Base-by-base conservation (phyloP, 1,140 invertebrate genomes). In the Macrobrachium rosenbergii region DNA sequence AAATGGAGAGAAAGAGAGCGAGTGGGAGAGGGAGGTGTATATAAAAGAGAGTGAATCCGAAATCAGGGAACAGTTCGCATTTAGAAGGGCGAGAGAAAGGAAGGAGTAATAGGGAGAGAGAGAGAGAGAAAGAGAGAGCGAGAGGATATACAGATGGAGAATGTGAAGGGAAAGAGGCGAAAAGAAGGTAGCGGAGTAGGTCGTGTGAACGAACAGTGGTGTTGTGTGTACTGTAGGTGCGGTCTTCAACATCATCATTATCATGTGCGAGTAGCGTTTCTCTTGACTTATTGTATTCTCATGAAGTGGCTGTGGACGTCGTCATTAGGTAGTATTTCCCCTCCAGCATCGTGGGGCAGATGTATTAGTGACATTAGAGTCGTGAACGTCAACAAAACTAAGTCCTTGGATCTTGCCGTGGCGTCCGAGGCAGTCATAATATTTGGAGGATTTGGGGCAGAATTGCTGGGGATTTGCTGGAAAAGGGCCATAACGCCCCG, bases 401-500 rank as follows among this genome's bases (percentile, higher is more conserved):
- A 87, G 85, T 88, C 87, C 76, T 63, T 64, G 87, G 82, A 88
- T 83, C 77, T 84, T 84, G 82, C 72, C 83, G 87, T 77, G 82
- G 82, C 78, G 75, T 88, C 87, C 87, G 78, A 88, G 73, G 87
- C 76, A 88, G 87, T 83, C 82, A 83, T 83, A 81, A 83, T 88
- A 83, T 88, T 88, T 88, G 82, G 82, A 80, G 82, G 87, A 83
- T 88, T 88, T 83, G 63, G 64, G 52, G 59, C 77, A 83, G 87
- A 88, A 83, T 88, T 84, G 87, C 87, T 83, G 78, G 78, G 87
- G 87, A 88, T 88, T 88, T 88, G 87, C 82, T 83, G 87, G 82
- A 88, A 88, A 88, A 83, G 87, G 87, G 85, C 82, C 87, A 88
- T 88, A 83, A 83, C 82, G 80, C 81, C 82, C 76, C 82, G 87